A percentile compares a stretch with the other conserved stretches of the same genome.
phyloP scores from a whole-genome alignment of 2,797 vertebrate species.

The Pitangus sulphuratus region DNA sequence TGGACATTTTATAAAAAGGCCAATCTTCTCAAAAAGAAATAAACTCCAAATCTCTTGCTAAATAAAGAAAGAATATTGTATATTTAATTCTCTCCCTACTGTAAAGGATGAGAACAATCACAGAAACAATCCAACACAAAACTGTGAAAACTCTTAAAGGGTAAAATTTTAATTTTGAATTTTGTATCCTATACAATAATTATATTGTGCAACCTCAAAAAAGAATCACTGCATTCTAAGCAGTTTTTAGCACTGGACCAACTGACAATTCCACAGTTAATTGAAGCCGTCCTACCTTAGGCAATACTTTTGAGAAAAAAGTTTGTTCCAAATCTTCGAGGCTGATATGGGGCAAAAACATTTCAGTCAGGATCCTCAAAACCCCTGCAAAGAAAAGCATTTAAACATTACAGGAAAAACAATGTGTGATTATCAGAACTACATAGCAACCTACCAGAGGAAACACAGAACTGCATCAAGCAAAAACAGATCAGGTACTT shows the following conservation, averaged over 20 bases:
- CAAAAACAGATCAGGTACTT: not conserved
- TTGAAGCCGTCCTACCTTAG: conserved; percentile 82
- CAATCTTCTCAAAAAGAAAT: too few species aligned
- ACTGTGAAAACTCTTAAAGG: not conserved
- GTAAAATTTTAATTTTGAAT: not conserved
- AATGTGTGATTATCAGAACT: not conserved
- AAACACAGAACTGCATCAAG: not conserved
- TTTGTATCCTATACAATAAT: not conserved
- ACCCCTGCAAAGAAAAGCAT: conserved; percentile 80
- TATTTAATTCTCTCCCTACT: not conserved
- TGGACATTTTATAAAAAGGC: too few species aligned
- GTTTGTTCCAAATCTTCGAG: conserved; percentile 83
- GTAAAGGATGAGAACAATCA: not conserved
- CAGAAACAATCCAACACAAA: not conserved
- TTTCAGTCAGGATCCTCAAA: conserved; percentile 87
- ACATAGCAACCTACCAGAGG: not conserved
- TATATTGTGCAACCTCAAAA: not conserved
- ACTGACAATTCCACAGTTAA: not conserved
- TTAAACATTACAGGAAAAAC: not conserved
- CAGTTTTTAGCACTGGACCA: not conserved
- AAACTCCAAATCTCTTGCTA: not conserved
- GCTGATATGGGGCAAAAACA: conserved; percentile 91
- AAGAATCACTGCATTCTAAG: not conserved
- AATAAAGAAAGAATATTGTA: not conserved
- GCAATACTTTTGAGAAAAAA: conserved; percentile 89